Base-by-base conservation (phyloP, 2,797 vertebrate genomes). In the Catostomus latipinnis region DNA sequence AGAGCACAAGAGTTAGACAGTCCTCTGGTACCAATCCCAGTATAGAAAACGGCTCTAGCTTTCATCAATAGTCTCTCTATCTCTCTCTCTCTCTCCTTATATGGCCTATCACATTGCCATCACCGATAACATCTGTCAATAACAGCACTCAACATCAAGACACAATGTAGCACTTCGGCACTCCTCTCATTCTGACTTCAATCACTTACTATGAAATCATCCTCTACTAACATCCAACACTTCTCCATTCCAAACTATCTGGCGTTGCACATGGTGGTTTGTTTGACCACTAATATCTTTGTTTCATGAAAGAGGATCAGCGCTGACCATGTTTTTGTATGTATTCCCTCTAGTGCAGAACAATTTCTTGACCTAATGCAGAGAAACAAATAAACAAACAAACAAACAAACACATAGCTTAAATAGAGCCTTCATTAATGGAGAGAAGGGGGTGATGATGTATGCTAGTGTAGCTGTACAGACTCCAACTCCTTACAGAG, bases 351-450 rank as follows among this genome's bases (percentile, higher is more conserved):
- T 43, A 72, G 45, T 45, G 60, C 18, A 22, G 45, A 66, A 75
- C 76, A 52, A 62, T 67, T 52, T 65, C n/a, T 48, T 61, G 80
- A n/a, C 56, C 34, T 63, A 78, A 86, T 45, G 78, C 81, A 82
- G 63, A 82, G 49, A 72, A 71, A 70, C 53, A 83, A 83, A 72
- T 68, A 7, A 13, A 70, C 71, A 86, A 81, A 63, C 22, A 22
- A 22, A n/a, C 68, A 18, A 18, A 18, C 16, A 18, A 18, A 18
- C 16, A 72, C 71, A 76, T 50, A 81, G 76, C 76, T 80, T 62
- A 62, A 73, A 53, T 9, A 45, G 13, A 67, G 77, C 53, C 74
- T 82, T 82, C 75, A 74, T 78, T 78, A 73, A 68, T 50, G 49
- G 53, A 57, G 16, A 62, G 76, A 53, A 68, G 57, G 49, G 53